Conservation (phyloP, 2,113 vertebrate genomes). For the Psettodes erumei region DNA sequence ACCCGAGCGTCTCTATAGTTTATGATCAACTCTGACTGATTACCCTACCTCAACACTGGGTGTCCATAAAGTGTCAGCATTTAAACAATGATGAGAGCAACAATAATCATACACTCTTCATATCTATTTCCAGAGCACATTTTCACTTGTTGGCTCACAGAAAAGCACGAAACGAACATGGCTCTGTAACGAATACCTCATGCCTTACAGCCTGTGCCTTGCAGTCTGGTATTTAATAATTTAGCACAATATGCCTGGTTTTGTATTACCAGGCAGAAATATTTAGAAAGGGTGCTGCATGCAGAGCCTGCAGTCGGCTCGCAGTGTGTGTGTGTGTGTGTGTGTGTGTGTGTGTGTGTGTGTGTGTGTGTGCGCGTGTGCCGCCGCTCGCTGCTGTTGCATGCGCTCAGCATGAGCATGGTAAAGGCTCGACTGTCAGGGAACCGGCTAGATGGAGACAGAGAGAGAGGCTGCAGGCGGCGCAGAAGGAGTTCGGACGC, state of each 20-base stretch:
- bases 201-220: conserved; percentile 27
- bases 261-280: conserved; percentile 69
- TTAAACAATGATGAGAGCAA: neutral
- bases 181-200: conserved; percentile 40
- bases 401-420: conserved; percentile 29
- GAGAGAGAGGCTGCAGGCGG: conserved; percentile 14
- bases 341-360: conserved; percentile 18
- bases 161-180: conserved; percentile 11
- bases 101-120: conserved; percentile 15
- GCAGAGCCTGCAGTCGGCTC: conserved; percentile 35
- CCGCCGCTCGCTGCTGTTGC: conserved; percentile 34
- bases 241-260: conserved; percentile 62
- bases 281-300: conserved; percentile 54
- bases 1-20: neutral
- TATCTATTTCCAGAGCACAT: conserved; percentile 26
- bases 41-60: neutral
- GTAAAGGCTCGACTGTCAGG: conserved; percentile 27
- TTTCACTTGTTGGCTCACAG: conserved; percentile 58
- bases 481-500: conserved; percentile 34
- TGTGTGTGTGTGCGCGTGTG: conserved; percentile 20
- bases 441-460: conserved; percentile 32
- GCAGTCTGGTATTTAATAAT: conserved; percentile 66
- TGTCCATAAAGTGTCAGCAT: conserved; percentile 13
- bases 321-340: conserved; percentile 19
- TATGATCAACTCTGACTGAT: conserved; percentile 23